Percentiles rank a stretch among this genome's conserved stretches.
phyloP scores from a whole-genome alignment of 37 sponge, comb jelly and placozoan species.

The Beroe forskalii region DNA sequence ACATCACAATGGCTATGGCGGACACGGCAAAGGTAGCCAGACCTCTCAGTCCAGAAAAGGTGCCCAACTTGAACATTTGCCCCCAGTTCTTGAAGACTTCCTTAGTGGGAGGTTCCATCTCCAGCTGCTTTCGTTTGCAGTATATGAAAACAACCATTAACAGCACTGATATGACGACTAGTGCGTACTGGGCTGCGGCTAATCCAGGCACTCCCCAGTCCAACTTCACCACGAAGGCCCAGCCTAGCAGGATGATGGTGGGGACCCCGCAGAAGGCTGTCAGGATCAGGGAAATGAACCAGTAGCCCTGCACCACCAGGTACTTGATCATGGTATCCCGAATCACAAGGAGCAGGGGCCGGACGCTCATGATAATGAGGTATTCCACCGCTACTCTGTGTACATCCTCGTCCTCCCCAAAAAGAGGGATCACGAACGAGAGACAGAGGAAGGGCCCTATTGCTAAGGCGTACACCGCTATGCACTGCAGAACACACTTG shows the following conservation, averaged over 20 bases:
- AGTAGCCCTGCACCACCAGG: conserved; percentile 29
- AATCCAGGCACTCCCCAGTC: not conserved
- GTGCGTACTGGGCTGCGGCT: not conserved
- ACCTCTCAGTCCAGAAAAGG: not conserved
- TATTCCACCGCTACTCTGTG: conserved; percentile 4
- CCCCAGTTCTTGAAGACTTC: not conserved
- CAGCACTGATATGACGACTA: not conserved
- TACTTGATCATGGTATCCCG: not conserved
- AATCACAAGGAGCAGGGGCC: not conserved
- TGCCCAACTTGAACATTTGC: not conserved
- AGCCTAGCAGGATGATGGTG: not conserved
- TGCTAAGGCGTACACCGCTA: not conserved
- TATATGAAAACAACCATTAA: not conserved
- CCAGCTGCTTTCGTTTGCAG: not conserved
- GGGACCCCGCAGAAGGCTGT: not conserved
- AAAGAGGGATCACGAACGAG: not conserved
- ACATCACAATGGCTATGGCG: not conserved
- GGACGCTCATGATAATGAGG: not conserved
- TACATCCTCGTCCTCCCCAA: conserved; percentile 17
- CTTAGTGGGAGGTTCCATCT: not conserved
- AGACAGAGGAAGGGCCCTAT: not conserved
- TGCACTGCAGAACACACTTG: not conserved
- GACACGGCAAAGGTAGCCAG: not conserved
- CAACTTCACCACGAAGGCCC: not conserved
- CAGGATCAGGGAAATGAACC: not conserved